Base-by-base conservation (phyloP, 1,140 invertebrate species). In the Cotesia glomerata region DNA sequence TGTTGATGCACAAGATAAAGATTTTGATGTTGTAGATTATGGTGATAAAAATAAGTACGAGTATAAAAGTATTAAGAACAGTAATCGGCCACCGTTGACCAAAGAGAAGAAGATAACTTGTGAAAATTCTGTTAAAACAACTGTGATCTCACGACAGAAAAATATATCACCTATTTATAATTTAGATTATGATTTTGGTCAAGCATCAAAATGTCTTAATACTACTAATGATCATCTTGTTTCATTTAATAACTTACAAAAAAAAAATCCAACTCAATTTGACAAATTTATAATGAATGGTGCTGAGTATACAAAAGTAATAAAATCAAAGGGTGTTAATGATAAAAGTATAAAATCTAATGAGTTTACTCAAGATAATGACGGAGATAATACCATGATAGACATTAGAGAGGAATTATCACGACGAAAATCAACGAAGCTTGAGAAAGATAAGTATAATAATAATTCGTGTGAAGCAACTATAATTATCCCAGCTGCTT, bases 271-370 rank as follows among this genome's bases (percentile, higher is more conserved):
- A 32, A 7, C 34, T 34, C 11, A 66, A 14, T 64, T 69, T 11
- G 69, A 73, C 52, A 72, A 76, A 34, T 76, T 76, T 49, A n/a
- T 63, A 9, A 79, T 75, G 18, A 77, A 78, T 51, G 72, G 74
- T 13, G 74, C 61, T 9, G 77, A 88, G 71, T 89, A 89, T 77
- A 88, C 88, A 26, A 86, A 85, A 78, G 85, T 89, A 11, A 74
- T 83, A 8, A 89, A 89, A 77, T 79, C 76, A 58, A 84, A 82
- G 35, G 75, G 76, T 35, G 45, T 74, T 76, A 32, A 75, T 69
- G 81, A 75, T 77, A 14, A 88, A 78, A 81, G 87, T 68, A 80
- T 85, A 80, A 83, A 83, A 9, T 82, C 86, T 83, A 87, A 85
- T 0, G 85, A 87, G 73, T 32, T 4, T 8, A 26, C 4, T 16